A percentile compares a stretch with the other conserved stretches of the same genome.
Evolutionary conservation across 1,140 invertebrate species (phyloP).

Genomic region (Zaprionus nigranus): DNA sequence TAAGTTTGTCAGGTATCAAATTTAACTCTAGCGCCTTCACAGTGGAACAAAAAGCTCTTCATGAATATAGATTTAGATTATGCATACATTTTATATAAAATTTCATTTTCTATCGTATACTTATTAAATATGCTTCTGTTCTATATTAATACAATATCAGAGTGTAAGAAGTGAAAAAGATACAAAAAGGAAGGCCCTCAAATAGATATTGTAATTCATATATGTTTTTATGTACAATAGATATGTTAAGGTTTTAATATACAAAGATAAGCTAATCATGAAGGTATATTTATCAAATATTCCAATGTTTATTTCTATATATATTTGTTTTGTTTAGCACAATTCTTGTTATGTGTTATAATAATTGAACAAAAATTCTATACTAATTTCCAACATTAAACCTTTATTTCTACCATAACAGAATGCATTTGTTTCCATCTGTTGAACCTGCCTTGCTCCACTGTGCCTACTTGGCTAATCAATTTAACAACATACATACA

Average conservation of each 20-base stretch:
- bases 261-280: constrained; percentile 11
- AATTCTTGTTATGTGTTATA: background rate
- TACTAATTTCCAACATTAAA: background rate
- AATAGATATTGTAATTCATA: background rate
- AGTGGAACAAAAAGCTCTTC: constrained; percentile 14
- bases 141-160: background rate
- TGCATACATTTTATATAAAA: background rate
- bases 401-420: background rate
- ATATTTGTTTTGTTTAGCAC: constrained; percentile 2
- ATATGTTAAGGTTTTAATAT: constrained; percentile 17
- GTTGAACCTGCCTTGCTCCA: constrained; percentile 39
- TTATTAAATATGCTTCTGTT: background rate
- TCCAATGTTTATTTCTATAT: background rate
- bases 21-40: constrained; percentile 31
- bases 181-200: background rate
- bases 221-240: constrained; percentile 10
- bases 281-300: background rate
- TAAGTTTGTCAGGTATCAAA: constrained; percentile 45
- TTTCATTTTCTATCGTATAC: background rate
- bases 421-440: background rate
- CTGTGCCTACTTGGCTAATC: constrained; percentile 56
- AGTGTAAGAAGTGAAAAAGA: background rate
- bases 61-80: background rate
- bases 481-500: constrained; percentile 42
- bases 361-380: background rate